These are phyloP conservation scores for Nyctibius bracteatus DNA, from an alignment of 2,113 vertebrate genomes.

Conservation along the genomic window DNA sequence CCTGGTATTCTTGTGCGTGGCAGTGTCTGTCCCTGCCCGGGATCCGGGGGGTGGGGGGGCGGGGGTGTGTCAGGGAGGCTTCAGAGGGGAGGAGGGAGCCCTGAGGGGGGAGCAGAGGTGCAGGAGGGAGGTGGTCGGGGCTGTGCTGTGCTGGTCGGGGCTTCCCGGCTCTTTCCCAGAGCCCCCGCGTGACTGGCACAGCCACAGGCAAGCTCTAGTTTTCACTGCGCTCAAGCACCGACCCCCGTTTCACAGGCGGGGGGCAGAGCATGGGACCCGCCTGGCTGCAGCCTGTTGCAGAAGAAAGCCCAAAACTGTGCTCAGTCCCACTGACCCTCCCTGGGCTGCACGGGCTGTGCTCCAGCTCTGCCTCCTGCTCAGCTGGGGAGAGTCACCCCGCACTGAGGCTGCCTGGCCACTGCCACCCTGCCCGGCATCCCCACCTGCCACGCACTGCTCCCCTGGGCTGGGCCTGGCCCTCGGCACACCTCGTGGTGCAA, in stretches of 20 bases:
- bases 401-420: background rate
- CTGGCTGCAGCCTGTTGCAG: slow-evolving; percentile 8
- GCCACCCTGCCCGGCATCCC: background rate
- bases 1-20: background rate
- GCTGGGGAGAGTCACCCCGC: accelerated
- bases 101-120: background rate
- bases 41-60: too few species aligned
- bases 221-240: background rate
- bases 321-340: background rate
- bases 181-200: background rate
- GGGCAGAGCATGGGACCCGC: background rate
- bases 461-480: background rate
- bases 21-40: too few species aligned
- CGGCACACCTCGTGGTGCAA: background rate
- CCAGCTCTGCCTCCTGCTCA: background rate
- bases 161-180: background rate
- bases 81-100: background rate
- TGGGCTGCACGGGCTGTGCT: background rate
- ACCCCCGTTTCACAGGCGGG: accelerated
- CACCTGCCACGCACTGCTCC: background rate
- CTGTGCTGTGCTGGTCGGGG: too few species aligned
- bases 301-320: background rate
- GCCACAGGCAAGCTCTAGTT: accelerated
- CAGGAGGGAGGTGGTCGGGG: background rate
- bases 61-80: too few species aligned